Evolutionary conservation across 2,888 invertebrate species (phyloP).

Genomic region (Nemoura dubitans): DNA sequence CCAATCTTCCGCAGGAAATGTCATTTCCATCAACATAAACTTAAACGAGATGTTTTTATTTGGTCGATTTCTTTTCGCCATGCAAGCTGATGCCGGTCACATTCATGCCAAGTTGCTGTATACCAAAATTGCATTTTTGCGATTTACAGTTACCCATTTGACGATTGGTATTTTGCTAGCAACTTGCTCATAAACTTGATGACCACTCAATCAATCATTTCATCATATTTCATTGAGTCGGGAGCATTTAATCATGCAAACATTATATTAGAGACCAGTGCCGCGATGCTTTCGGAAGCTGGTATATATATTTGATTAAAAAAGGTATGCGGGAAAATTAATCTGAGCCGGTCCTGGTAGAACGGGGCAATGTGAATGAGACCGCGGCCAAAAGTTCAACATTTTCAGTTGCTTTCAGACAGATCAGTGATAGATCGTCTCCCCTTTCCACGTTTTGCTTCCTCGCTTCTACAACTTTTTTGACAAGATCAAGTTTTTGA

Average conservation of each 20-base stretch:
- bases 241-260: neutral
- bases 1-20: neutral
- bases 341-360: neutral
- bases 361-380: neutral
- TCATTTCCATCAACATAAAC: slow-evolving; percentile 7
- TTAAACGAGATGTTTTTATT: neutral
- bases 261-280: neutral
- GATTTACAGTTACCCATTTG: neutral
- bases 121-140: neutral
- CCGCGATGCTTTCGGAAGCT: neutral
- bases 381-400: neutral
- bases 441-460: neutral
- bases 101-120: neutral
- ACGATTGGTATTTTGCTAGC: neutral
- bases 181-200: neutral
- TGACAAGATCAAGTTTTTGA: neutral
- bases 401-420: slow-evolving; percentile 32
- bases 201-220: slow-evolving; percentile 29
- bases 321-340: slow-evolving; percentile 19
- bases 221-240: neutral
- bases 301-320: neutral
- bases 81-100: neutral
- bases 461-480: neutral
- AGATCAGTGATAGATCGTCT: slow-evolving; percentile 24
- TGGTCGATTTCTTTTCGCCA: neutral